Evolutionary conservation across 1,140 invertebrate genomes (phyloP), one percentile per base, ranked within the genome.

Genomic region (Eurosta solidaginis): DNA sequence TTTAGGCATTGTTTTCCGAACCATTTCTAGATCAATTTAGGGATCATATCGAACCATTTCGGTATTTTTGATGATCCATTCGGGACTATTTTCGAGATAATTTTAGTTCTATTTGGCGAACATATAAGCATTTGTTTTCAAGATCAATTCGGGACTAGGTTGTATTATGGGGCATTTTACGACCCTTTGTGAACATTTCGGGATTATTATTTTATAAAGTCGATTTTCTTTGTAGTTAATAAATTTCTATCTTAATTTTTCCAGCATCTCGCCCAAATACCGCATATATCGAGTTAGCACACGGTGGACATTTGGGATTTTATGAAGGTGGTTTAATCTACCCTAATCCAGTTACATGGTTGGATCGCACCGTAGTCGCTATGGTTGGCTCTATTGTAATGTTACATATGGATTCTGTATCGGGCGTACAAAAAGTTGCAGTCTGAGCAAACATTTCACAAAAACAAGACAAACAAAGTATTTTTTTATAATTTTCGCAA

Each of bases 261-360:
- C 50, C 88, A 96, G 94, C 89, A 80, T 91, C 89, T 14, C 91
- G 92, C 78, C 89, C 91, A 25, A 93, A 94, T 78, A 89, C 91
- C 2, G 89, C 95, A 76, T 96, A 94, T 81, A 89, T 96, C 29
- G 92, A 96, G 83, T 88, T 96, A 3, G 93, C 94, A 20, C 96
- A 97, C 86, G 96, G 96, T 6, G 96, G 96, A 9, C 96, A 98
- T 89, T 89, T 98, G 78, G 96, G 96, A 40, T 97, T 96, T 87
- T 97, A 97, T 86, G 96, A 97, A 88, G 95, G 95, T 6, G 94
- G 94, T 12, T 88, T 94, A 27, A 81, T 96, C 0, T 95, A 94
- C 84, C 96, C 96, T 0, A 94, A 96, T 82, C 93, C 94, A 1
- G 92, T 96, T 27, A 97, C 95, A 22, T 98, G 96, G 96, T 87